A percentile compares a stretch with the other conserved stretches of the same genome.
These are phyloP conservation scores for Drosophila sp. DNA, from an alignment of 1,140 invertebrate genomes.

Conservation along the genomic window DNA sequence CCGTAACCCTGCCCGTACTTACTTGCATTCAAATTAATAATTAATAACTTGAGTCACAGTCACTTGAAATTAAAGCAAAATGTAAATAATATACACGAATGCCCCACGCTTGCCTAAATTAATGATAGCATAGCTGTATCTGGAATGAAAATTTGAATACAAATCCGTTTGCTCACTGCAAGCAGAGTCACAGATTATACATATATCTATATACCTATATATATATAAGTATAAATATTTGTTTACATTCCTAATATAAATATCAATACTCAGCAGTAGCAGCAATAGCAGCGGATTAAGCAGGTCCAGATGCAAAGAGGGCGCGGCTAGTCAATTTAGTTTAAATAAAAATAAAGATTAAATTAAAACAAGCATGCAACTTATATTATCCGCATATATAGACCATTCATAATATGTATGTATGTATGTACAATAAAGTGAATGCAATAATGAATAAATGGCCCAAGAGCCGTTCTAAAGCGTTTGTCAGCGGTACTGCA, in stretches of 20 bases:
- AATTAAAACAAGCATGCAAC: constrained; percentile 20
- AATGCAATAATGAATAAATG: constrained; percentile 52
- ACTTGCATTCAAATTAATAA: constrained; percentile 18
- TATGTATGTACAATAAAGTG: constrained; percentile 48
- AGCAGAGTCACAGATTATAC: constrained; percentile 7
- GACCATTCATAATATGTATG: constrained; percentile 33
- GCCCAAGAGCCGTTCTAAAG: constrained; percentile 22
- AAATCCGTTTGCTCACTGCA: constrained; percentile 8
- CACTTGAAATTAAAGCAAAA: constrained; percentile 19
- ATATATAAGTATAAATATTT: constrained; percentile 16
- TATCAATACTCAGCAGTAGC: constrained; percentile 19
- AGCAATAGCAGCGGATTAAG: constrained; percentile 24
- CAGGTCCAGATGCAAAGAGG: constrained; percentile 12
- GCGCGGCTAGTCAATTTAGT: constrained; percentile 55
- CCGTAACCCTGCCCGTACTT: constrained; percentile 13
- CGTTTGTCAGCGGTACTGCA: neutral
- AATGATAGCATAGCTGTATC: constrained; percentile 6
- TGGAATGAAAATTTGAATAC: constrained; percentile 2
- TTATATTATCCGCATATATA: constrained; percentile 20
- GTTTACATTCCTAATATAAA: constrained; percentile 1
- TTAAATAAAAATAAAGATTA: constrained; percentile 40
- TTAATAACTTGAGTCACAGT: constrained; percentile 20
- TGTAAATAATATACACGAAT: constrained; percentile 19
- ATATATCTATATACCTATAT: neutral
- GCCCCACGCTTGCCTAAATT: constrained; percentile 11